These are phyloP conservation scores for Stomatorhinus walkeri DNA, from an alignment of 2,797 vertebrate species.

Conservation along the genomic window DNA sequence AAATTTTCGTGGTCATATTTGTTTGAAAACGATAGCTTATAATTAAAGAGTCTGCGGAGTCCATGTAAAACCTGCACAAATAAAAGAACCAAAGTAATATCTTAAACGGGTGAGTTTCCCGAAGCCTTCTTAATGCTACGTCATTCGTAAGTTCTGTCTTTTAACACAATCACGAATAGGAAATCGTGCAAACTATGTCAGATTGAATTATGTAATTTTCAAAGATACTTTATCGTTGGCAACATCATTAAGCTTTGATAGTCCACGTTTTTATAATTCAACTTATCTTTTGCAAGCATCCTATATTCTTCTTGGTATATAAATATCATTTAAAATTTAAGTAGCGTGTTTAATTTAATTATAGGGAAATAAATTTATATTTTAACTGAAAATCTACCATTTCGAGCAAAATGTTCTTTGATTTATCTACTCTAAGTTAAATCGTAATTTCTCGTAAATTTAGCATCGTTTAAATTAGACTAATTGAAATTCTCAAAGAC, in stretches of 20 bases:
- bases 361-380: not conserved
- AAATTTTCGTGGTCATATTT: not conserved
- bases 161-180: not conserved
- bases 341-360: not conserved
- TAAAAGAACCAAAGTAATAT: not conserved
- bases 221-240: not conserved
- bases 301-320: not conserved
- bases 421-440: not conserved
- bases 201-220: not conserved
- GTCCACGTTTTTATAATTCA: not conserved
- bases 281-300: not conserved
- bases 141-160: not conserved
- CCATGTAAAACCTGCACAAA: not conserved
- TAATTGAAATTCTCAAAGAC: not conserved
- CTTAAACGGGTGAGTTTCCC: not conserved
- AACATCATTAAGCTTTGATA: not conserved
- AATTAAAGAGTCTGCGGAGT: not conserved
- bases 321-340: not conserved
- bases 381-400: not conserved
- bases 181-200: not conserved
- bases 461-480: not conserved
- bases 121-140: not conserved
- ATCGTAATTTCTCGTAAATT: not conserved
- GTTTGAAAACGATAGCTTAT: not conserved
- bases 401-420: not conserved